Evolutionary conservation across 2,888 invertebrate species (phyloP).

Genomic region (Limnephilus auricula): DNA sequence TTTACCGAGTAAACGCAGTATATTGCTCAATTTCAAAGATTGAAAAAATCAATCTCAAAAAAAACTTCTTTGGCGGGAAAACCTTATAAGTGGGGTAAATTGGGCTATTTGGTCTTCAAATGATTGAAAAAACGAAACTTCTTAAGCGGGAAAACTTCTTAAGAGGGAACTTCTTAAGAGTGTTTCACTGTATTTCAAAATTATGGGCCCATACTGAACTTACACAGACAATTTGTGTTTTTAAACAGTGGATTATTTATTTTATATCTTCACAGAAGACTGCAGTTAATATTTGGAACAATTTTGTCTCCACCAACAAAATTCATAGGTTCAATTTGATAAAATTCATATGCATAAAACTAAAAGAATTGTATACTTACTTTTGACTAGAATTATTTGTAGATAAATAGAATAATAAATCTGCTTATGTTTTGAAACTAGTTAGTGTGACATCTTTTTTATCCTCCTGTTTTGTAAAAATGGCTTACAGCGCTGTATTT

Average conservation of each 20-base stretch:
- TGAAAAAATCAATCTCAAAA: no score
- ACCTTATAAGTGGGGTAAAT: no score
- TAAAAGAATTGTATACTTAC: neutral
- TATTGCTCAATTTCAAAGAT: no score
- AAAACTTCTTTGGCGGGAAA: no score
- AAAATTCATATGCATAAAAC: neutral
- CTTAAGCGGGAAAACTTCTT: no score
- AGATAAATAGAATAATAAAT: constrained; percentile 2
- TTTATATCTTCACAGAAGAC: neutral
- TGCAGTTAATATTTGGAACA: neutral
- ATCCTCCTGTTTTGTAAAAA: constrained; percentile 19
- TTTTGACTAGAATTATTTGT: neutral
- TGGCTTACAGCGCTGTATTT: constrained; percentile 32
- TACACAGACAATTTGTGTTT: neutral
- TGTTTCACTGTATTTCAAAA: no score
- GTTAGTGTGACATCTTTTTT: neutral
- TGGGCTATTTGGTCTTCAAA: no score
- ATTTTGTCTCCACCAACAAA: neutral
- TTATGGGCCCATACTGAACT: no score
- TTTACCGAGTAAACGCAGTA: no score
- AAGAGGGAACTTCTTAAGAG: no score
- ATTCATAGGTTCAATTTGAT: neutral
- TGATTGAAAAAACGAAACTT: no score
- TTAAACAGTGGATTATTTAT: neutral
- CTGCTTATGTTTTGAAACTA: neutral